A percentile compares a stretch with the other conserved stretches of the same genome.
These are phyloP conservation scores for Cyphomyrmex costatus DNA, from an alignment of 1,140 invertebrate species.

Conservation along the genomic window DNA sequence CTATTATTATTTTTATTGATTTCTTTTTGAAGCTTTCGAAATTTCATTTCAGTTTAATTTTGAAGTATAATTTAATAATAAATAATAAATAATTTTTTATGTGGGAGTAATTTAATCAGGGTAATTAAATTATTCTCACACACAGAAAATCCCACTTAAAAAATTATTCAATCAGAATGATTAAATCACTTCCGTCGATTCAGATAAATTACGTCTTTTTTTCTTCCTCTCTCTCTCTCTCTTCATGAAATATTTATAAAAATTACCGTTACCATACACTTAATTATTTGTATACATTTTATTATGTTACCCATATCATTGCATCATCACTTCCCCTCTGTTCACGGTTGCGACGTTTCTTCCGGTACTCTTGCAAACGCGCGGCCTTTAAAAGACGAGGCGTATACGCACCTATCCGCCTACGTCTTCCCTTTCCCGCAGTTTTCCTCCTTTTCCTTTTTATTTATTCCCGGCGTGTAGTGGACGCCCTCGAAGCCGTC, in stretches of 20 bases:
- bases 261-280: conserved; percentile 17
- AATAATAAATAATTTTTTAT: neutral
- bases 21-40: neutral
- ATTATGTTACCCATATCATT: conserved; percentile 23
- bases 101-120: neutral
- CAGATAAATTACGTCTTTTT: neutral
- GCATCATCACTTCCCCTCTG: neutral
- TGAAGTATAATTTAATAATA: neutral
- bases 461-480: conserved; percentile 26
- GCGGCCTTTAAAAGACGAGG: neutral
- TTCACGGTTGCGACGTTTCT: conserved; percentile 7
- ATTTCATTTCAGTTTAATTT: neutral
- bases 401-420: conserved; percentile 35
- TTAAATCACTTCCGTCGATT: conserved; percentile 11
- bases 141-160: too few species aligned
- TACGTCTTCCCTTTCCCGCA: conserved; percentile 18
- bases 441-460: conserved; percentile 47
- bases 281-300: conserved; percentile 10
- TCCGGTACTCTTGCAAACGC: conserved; percentile 11
- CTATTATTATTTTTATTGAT: too few species aligned
- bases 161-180: neutral
- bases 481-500: conserved; percentile 30
- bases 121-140: neutral
- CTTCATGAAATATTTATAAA: conserved; percentile 29
- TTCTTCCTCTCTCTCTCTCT: neutral